A percentile compares a stretch with the other conserved stretches of the same genome.
phyloP scores from a whole-genome alignment of 2,888 invertebrate species.

The Cerceris ruficornis region DNA sequence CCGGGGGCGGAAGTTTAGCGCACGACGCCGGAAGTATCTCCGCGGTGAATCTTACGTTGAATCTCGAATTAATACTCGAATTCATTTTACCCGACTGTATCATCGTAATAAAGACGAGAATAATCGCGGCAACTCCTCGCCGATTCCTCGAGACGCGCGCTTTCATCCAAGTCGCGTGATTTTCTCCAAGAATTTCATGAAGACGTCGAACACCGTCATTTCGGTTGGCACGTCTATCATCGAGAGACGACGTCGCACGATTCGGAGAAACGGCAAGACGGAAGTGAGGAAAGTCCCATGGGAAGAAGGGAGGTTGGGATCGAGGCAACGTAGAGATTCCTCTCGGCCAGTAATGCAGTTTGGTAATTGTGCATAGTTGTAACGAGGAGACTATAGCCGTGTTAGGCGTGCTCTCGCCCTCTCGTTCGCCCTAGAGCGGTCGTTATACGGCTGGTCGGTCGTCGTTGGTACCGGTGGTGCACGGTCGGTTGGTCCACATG shows the following conservation, averaged over 20 bases:
- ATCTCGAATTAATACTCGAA: neutral
- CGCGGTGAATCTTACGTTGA: neutral
- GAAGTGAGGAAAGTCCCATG: too few relatives aligned
- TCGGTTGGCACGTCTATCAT: too few relatives aligned
- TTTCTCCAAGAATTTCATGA: too few relatives aligned
- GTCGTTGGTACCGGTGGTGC: too few relatives aligned
- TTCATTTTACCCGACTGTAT: neutral
- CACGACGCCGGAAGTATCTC: neutral
- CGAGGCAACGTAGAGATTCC: conserved; percentile 58
- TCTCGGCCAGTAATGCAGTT: conserved; percentile 65
- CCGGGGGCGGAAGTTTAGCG: neutral
- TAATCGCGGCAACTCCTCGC: too few relatives aligned
- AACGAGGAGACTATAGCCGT: conserved; percentile 63
- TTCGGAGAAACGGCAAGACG: too few relatives aligned
- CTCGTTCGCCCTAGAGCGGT: conserved; percentile 36
- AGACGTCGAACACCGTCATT: too few relatives aligned
- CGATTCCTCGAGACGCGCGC: too few relatives aligned
- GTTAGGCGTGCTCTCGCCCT: conserved; percentile 47
- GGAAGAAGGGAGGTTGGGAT: neutral
- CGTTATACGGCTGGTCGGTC: conserved; percentile 56
- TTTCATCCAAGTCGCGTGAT: too few relatives aligned
- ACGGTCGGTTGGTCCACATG: conserved; percentile 63
- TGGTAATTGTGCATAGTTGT: conserved; percentile 67
- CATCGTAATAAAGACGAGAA: neutral
- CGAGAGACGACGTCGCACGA: too few relatives aligned